Evolutionary conservation across 2,797 vertebrate genomes (phyloP).

Genomic region (Bovichtus variegatus): DNA sequence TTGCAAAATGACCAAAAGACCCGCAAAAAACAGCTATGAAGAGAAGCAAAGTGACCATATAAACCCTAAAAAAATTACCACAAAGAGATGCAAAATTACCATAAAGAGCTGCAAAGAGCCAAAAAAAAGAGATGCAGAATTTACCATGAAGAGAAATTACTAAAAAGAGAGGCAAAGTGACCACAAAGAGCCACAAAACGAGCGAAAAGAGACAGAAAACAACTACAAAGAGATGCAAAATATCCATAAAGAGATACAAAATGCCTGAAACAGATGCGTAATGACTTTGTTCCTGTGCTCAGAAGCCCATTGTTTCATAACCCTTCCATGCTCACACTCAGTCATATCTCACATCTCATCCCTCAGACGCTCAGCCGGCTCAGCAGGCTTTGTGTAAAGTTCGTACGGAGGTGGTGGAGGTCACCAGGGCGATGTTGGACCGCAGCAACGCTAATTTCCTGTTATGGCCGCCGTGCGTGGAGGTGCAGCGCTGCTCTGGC

Average conservation of each 20-base stretch:
- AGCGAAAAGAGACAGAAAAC: not conserved
- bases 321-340: conserved; percentile 2
- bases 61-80: no score
- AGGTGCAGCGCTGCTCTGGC: conserved; percentile 97
- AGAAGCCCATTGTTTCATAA: not conserved
- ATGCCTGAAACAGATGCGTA: not conserved
- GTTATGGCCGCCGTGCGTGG: conserved; percentile 95
- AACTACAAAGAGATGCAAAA: not conserved
- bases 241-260: not conserved
- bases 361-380: conserved; percentile 88
- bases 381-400: conserved; percentile 95
- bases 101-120: not conserved
- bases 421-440: conserved; percentile 94
- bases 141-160: not conserved
- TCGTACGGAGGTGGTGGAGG: conserved; percentile 93
- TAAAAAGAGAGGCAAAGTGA: not conserved
- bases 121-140: not conserved
- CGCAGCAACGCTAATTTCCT: conserved; percentile 95
- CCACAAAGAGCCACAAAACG: not conserved
- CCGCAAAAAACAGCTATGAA: no score
- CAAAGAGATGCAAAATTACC: no score
- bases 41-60: no score
- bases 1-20: no score
- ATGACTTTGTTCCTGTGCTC: no score
- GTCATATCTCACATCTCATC: conserved; percentile 31